Evolutionary conservation across 2,797 vertebrate genomes (phyloP), one percentile per base, ranked within the genome.

Genomic region (Coilia nasus): DNA sequence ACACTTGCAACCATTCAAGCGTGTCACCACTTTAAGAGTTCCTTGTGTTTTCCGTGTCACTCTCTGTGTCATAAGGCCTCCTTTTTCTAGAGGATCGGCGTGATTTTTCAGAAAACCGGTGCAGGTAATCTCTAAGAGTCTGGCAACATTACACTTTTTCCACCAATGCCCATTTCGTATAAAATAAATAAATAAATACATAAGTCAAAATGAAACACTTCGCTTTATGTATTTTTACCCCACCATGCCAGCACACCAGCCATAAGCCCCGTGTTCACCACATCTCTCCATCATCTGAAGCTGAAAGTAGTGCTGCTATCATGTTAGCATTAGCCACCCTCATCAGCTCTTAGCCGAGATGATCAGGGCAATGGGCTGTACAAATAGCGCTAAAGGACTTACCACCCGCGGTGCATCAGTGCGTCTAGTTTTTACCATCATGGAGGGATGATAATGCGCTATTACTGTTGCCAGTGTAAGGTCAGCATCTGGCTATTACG

Each of bases 351-450:
- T 75, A 75, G 67, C 67, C 6, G 14, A 19, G 67, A 75, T 75
- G 28, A 75, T 75, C 17, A 75, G 31, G 14, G 67, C 67, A 75
- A 75, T 75, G 67, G 67, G 28, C 67, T 75, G 67, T 75, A 75
- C 67, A 75, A 75, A 75, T 35, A 35, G 67, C 28, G 4, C 67
- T 35, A 75, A 75, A 75, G 67, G 14, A 75, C 28, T 28, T 14
- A 3, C 25, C 19, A 15, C 67, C 28, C 50, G 9, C 50, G 31
- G 19, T 75, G 67, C 67, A 35, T 75, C 67, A 75, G 28, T 6
- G 67, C 67, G 67, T 19, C 67, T 14, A 19, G 67, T 75, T 12
- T 4, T 31, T 75, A 75, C 14, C 28, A 0, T 17, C 28, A 35
- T 35, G 4, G 67, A 75, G 28, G 15, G 67, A 75, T 75, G 67